Evolutionary conservation across 2,797 vertebrate species (phyloP).

Genomic region (Coracias cyanogaster): DNA sequence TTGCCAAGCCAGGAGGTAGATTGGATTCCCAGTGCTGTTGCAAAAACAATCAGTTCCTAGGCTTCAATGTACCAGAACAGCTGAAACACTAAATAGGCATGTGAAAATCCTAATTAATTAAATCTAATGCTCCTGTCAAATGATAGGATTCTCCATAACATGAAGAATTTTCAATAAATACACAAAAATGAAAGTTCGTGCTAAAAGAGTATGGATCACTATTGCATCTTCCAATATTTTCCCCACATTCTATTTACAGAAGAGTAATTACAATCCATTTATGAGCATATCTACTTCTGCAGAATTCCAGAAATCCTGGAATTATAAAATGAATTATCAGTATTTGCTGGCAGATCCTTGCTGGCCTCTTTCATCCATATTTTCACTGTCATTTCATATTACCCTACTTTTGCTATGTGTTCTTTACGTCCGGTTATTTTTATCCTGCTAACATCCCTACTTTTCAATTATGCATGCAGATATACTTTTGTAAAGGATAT

Average conservation of each 20-base stretch:
- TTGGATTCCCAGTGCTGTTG: conserved; percentile 9
- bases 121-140: background rate
- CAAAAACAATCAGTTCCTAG: conserved; percentile 44
- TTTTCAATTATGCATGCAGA: background rate
- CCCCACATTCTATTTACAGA: background rate
- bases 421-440: background rate
- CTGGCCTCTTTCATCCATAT: background rate
- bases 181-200: background rate
- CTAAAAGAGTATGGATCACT: conserved; percentile 7
- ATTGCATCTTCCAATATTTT: background rate
- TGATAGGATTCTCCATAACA: background rate
- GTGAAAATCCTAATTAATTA: conserved; percentile 28
- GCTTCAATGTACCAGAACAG: conserved; percentile 21
- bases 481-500: background rate
- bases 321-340: conserved; percentile 4
- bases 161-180: conserved; percentile 20
- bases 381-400: background rate
- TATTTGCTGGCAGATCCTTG: background rate
- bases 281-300: background rate
- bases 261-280: background rate
- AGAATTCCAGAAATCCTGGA: conserved; percentile 8
- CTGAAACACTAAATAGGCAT: background rate
- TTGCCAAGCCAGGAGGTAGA: conserved; percentile 39
- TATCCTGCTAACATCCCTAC: background rate
- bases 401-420: background rate